Evolutionary conservation across 2,113 vertebrate genomes (phyloP).

Genomic region (Sylvilagus bachmani): DNA sequence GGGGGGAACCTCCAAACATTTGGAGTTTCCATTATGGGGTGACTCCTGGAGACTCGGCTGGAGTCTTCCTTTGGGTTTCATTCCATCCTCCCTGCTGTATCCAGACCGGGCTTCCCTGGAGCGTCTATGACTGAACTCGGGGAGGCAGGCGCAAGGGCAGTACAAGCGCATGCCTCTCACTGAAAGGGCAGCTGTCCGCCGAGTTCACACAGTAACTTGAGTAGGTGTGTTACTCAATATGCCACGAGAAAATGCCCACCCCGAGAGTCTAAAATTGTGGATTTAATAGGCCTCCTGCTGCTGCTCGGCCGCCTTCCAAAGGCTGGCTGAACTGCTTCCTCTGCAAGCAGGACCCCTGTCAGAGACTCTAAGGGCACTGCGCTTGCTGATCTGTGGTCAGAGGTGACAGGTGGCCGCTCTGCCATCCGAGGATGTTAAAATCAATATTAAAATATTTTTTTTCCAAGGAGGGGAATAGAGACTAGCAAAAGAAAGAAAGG

Average conservation of each 20-base stretch:
- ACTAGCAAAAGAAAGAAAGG: slow-evolving; percentile 43
- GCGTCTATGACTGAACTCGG: slow-evolving; percentile 4
- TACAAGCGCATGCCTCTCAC: background rate
- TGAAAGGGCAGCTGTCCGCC: slow-evolving; percentile 77
- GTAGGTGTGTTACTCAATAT: slow-evolving; percentile 84
- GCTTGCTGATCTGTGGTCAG: slow-evolving; percentile 52
- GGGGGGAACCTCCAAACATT: background rate
- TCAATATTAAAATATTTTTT: slow-evolving; percentile 57
- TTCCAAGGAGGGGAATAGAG: slow-evolving; percentile 22
- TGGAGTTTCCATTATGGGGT: background rate
- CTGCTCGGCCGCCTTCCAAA: slow-evolving; percentile 74
- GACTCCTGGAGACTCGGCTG: background rate
- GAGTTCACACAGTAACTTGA: slow-evolving; percentile 77
- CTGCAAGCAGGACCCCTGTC: slow-evolving; percentile 64
- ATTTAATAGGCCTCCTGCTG: slow-evolving; percentile 78
- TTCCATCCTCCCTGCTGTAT: background rate
- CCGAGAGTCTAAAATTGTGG: slow-evolving; percentile 76
- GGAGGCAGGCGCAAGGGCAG: background rate
- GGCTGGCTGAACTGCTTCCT: slow-evolving; percentile 63
- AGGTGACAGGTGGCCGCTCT: slow-evolving; percentile 67
- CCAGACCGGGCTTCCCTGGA: background rate
- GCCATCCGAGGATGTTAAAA: slow-evolving; percentile 60
- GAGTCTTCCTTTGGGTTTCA: background rate
- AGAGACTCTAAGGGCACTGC: background rate
- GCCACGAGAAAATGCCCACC: slow-evolving; percentile 78